phyloP scores from a whole-genome alignment of 2,888 invertebrate species.

The Leptarthrus brevirostris region DNA sequence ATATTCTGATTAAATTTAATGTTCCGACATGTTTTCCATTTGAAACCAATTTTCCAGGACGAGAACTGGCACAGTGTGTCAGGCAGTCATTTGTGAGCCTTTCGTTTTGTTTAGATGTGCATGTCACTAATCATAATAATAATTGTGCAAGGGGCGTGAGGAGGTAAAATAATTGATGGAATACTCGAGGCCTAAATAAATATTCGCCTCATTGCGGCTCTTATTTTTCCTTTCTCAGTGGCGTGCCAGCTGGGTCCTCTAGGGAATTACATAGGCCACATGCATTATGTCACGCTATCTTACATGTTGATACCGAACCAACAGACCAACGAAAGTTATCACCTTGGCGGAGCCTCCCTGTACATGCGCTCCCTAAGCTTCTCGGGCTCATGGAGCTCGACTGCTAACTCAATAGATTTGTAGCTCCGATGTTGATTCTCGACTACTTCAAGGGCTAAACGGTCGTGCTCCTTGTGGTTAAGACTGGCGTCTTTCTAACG shows the following conservation, averaged over 20 bases:
- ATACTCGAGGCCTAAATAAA: constrained; percentile 34
- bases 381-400: neutral
- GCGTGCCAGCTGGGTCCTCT: neutral
- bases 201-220: constrained; percentile 33
- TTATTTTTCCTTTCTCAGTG: neutral
- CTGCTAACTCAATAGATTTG: neutral
- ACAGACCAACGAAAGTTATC: constrained; percentile 37
- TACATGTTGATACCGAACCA: constrained; percentile 35
- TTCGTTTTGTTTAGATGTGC: constrained; percentile 18
- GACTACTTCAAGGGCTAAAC: neutral
- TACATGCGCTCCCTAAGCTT: constrained; percentile 11
- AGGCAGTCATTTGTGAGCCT: constrained; percentile 28
- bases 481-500: constrained; percentile 28
- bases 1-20: constrained; percentile 41
- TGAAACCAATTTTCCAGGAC: constrained; percentile 2
- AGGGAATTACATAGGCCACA: neutral
- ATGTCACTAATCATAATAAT: constrained; percentile 42
- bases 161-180: constrained; percentile 10
- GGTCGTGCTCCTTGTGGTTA: constrained; percentile 4
- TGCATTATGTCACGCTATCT: constrained; percentile 42
- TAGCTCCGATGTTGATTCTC: neutral
- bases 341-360: constrained; percentile 32
- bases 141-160: neutral
- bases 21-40: neutral
- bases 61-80: constrained; percentile 9